Conservation (phyloP, 2,797 vertebrate species). For the Enteromius trimaculatus region DNA sequence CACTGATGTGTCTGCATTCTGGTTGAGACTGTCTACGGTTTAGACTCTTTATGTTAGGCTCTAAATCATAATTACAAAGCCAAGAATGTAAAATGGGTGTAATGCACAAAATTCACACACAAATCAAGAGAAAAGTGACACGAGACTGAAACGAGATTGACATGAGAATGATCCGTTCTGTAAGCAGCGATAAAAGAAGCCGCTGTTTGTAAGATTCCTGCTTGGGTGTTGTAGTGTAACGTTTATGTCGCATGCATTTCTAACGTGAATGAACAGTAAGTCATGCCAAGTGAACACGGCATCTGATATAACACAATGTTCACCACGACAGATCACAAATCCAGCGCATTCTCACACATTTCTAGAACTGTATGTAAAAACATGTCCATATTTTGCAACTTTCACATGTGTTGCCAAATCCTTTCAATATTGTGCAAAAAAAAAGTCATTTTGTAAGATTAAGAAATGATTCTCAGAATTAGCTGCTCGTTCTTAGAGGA, state of each 20-base stretch:
- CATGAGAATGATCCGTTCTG: conserved; percentile 14
- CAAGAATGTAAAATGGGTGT: conserved; percentile 14
- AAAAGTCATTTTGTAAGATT: conserved; percentile 50
- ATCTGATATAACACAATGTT: background rate
- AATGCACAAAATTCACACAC: conserved; percentile 31
- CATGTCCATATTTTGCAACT: conserved; percentile 63
- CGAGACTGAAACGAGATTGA: conserved; percentile 14
- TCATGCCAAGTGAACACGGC: background rate
- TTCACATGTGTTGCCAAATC: conserved; percentile 66
- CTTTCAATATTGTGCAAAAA: conserved; percentile 68
- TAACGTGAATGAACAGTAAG: background rate
- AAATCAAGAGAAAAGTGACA: background rate
- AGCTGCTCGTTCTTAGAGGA: conserved; percentile 57
- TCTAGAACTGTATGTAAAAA: background rate
- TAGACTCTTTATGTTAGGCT: background rate
- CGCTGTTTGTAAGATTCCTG: background rate
- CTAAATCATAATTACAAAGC: conserved; percentile 39
- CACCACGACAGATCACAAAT: background rate
- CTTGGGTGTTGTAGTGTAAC: background rate
- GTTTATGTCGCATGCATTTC: background rate
- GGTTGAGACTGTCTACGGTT: background rate
- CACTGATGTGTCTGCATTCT: conserved; percentile 1
- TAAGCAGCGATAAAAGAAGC: background rate
- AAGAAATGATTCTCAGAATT: conserved; percentile 62
- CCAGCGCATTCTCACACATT: background rate